Conservation (phyloP, 1,140 invertebrate species). For the Probaryconus sp. region DNA sequence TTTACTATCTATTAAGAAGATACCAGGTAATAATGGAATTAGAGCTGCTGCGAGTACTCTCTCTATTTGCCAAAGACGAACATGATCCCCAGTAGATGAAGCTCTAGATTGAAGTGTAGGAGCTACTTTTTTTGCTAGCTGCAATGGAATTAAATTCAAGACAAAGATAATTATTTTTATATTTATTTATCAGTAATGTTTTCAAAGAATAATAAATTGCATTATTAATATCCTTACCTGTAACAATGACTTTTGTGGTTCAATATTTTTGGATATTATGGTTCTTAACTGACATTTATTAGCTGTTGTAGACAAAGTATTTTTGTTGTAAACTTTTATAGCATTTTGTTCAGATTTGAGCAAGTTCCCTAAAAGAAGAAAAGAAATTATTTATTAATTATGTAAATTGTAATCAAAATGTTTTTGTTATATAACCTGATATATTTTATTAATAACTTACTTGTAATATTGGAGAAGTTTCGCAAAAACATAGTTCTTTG, state of each 20-base stretch:
- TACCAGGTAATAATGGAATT: slow-evolving; percentile 82
- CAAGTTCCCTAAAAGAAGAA: slow-evolving; percentile 4
- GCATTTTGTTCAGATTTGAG: slow-evolving; percentile 3
- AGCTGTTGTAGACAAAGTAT: background rate
- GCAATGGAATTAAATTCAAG: background rate
- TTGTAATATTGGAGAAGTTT: slow-evolving; percentile 29
- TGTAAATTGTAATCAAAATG: background rate
- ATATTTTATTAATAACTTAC: slow-evolving; percentile 27
- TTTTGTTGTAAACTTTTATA: slow-evolving; percentile 7
- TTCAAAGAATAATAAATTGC: background rate
- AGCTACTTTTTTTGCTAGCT: slow-evolving; percentile 14
- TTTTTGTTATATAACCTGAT: slow-evolving; percentile 34
- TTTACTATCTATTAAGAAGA: slow-evolving; percentile 81
- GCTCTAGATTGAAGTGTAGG: slow-evolving; percentile 62
- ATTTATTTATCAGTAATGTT: slow-evolving; percentile 8
- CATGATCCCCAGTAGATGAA: slow-evolving; percentile 77
- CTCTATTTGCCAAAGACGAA: slow-evolving; percentile 85
- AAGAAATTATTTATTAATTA: background rate
- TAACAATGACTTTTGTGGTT: slow-evolving; percentile 24
- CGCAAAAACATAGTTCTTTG: slow-evolving; percentile 13
- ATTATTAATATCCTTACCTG: slow-evolving; percentile 21
- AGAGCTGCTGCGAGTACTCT: slow-evolving; percentile 80
- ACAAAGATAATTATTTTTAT: slow-evolving; percentile 5
- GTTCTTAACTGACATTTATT: slow-evolving; percentile 17
- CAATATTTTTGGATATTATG: slow-evolving; percentile 8